Base-by-base conservation (phyloP, 2,888 invertebrate genomes). In the Drosophila austrosaltans region DNA sequence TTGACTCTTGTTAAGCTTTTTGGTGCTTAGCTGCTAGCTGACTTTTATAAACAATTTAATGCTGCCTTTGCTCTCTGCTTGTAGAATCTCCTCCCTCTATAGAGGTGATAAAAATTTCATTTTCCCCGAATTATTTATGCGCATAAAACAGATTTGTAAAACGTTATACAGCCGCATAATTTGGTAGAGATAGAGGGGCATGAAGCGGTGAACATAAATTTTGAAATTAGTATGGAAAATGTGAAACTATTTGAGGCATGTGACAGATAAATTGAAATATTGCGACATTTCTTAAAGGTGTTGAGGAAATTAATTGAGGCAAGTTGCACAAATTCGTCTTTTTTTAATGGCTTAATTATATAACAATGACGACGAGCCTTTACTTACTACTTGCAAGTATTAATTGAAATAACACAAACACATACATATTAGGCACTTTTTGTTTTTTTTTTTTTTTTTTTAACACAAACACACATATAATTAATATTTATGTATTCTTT, bases 241-340 rank as follows among this genome's bases (percentile, higher is more conserved):
- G 71, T 65, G n/a, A 53, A 60, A 68, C 76, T 73, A 75, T 80
- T 48, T 78, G 76, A 63, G 57, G 68, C 78, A 61, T 74, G 66
- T 72, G 84, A 77, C 87, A 79, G 66, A 73, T 62, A 25, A 48
- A 62, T 61, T 77, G 69, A 80, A 74, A 72, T 70, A 78, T 87
- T 84, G 82, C 87, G 78, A 80, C 82, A 83, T 73, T 69, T 54
- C 65, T 53, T 57, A 28, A 64, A 85, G 79, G 87, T 87, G 87
- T 67, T 78, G 76, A 76, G 25, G 12, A 73, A 78, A 75, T 87
- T 84, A 84, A 84, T 87, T 62, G 75, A 54, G 75, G 73, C 76
- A 54, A 36, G 36, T 75, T 53, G 56, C 10, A n/a, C 53, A 56
- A 60, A 48, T 16, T 48, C 16, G 16, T 16, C 0, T 16, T 0